A percentile compares a stretch with the other conserved stretches of the same genome.
These are phyloP conservation scores for Gephyroberyx darwinii DNA, from an alignment of 2,797 vertebrate species.

Conservation along the genomic window DNA sequence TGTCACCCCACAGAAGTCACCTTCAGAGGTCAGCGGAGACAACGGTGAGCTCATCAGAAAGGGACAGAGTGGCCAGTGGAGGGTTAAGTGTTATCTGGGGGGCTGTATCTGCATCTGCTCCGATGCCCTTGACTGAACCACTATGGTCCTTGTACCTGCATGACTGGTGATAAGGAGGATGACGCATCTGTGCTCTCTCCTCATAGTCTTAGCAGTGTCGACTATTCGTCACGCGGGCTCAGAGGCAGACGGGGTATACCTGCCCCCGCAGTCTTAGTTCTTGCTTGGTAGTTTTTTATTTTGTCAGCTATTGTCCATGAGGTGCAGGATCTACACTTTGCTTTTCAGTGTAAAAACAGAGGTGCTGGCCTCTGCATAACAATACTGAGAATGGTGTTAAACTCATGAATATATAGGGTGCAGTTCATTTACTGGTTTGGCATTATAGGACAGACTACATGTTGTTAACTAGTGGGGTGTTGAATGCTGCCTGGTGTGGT, in stretches of 20 bases:
- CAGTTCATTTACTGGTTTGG: not conserved
- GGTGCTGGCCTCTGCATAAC: too few relatives aligned
- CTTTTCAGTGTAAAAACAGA: not conserved
- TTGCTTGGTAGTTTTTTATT: not conserved
- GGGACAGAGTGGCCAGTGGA: slow-evolving; percentile 30
- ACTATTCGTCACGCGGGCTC: slow-evolving; percentile 53
- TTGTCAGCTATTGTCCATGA: not conserved
- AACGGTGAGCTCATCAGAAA: slow-evolving; percentile 64
- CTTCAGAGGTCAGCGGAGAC: slow-evolving; percentile 47
- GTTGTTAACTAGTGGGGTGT: not conserved
- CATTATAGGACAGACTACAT: not conserved
- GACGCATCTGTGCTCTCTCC: slow-evolving; percentile 62
- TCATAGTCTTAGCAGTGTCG: slow-evolving; percentile 44
- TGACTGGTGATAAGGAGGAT: slow-evolving; percentile 72
- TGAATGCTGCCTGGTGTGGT: not conserved
- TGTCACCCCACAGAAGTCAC: slow-evolving; percentile 52
- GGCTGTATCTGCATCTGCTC: slow-evolving; percentile 71
- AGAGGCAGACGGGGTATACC: not conserved
- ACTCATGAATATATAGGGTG: too few relatives aligned
- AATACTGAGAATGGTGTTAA: too few relatives aligned
- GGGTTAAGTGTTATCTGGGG: slow-evolving; percentile 71
- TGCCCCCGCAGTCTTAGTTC: slow-evolving; percentile 8
- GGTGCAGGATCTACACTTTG: not conserved
- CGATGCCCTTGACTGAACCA: slow-evolving; percentile 70
- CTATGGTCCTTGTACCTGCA: slow-evolving; percentile 68